These are phyloP conservation scores for Chloroclystis v-ata DNA, from an alignment of 2,888 invertebrate genomes.

Conservation along the genomic window DNA sequence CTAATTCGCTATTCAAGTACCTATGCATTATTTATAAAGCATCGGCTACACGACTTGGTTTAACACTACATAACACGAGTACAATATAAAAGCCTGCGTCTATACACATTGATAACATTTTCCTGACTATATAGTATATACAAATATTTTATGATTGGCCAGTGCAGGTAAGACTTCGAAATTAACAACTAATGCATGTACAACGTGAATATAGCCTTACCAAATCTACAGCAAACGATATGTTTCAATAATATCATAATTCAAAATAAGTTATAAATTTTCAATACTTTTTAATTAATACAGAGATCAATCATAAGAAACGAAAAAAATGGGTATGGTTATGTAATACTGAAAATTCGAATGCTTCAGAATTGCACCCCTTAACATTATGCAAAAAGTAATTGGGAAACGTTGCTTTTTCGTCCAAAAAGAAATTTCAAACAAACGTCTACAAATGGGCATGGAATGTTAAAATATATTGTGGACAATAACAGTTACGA, in stretches of 20 bases:
- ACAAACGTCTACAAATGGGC: too few species aligned
- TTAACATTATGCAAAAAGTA: too few species aligned
- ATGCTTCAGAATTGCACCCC: too few species aligned
- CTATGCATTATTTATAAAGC: conserved; percentile 61
- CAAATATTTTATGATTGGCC: neutral
- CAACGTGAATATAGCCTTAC: neutral
- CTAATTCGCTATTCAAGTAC: conserved; percentile 45
- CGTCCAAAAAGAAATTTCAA: too few species aligned
- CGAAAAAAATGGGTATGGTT: conserved; percentile 5
- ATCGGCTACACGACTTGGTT: conserved; percentile 31
- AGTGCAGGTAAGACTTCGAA: too few species aligned
- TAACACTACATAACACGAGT: conserved; percentile 21
- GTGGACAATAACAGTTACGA: too few species aligned
- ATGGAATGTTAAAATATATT: too few species aligned
- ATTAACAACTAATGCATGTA: neutral
- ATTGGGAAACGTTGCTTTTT: too few species aligned
- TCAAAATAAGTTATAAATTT: neutral
- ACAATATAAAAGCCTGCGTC: conserved; percentile 19
- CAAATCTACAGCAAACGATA: conserved; percentile 13
- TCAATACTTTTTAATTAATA: conserved; percentile 1
- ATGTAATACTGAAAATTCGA: too few species aligned
- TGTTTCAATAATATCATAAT: conserved; percentile 8
- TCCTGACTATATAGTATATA: neutral
- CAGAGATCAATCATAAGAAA: conserved; percentile 19
- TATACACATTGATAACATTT: conserved; percentile 7